Conservation (phyloP, 2,888 invertebrate genomes). For the Scrobipalpa costella region DNA sequence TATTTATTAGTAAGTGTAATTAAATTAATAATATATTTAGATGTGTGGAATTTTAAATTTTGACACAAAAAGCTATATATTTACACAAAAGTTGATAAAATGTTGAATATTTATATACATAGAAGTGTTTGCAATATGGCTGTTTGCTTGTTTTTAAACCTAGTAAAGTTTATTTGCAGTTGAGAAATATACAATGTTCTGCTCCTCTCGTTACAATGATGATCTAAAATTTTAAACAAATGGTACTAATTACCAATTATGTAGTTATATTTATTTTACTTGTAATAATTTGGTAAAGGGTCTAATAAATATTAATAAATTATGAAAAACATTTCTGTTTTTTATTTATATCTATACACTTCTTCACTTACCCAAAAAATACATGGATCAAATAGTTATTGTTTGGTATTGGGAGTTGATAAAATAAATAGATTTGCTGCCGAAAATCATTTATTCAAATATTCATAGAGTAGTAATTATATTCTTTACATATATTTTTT, state of each 20-base stretch:
- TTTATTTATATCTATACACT: neutral
- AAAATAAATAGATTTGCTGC: neutral
- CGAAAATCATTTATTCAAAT: neutral
- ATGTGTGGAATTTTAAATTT: slow-evolving; percentile 62
- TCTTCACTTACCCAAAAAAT: neutral
- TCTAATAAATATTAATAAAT: slow-evolving; percentile 69
- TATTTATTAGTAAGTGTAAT: slow-evolving; percentile 34
- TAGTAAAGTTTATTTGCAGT: slow-evolving; percentile 71
- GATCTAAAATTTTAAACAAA: slow-evolving; percentile 59
- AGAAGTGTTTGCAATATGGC: slow-evolving; percentile 64
- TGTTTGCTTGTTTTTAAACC: slow-evolving; percentile 70
- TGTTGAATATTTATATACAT: slow-evolving; percentile 53
- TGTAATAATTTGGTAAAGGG: slow-evolving; percentile 81
- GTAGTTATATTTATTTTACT: slow-evolving; percentile 80
- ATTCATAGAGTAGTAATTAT: neutral
- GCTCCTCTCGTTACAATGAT: slow-evolving; percentile 58
- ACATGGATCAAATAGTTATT: too few relatives aligned
- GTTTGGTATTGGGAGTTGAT: neutral
- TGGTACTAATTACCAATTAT: slow-evolving; percentile 77
- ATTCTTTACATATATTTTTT: slow-evolving; percentile 1
- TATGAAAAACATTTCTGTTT: neutral
- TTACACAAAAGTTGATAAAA: slow-evolving; percentile 44
- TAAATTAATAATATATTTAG: slow-evolving; percentile 42
- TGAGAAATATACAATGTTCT: slow-evolving; percentile 55
- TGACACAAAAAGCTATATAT: slow-evolving; percentile 41